Evolutionary conservation across 2,797 vertebrate species (phyloP), one percentile per base, ranked within the genome.

Genomic region (Acanthurus tractus): DNA sequence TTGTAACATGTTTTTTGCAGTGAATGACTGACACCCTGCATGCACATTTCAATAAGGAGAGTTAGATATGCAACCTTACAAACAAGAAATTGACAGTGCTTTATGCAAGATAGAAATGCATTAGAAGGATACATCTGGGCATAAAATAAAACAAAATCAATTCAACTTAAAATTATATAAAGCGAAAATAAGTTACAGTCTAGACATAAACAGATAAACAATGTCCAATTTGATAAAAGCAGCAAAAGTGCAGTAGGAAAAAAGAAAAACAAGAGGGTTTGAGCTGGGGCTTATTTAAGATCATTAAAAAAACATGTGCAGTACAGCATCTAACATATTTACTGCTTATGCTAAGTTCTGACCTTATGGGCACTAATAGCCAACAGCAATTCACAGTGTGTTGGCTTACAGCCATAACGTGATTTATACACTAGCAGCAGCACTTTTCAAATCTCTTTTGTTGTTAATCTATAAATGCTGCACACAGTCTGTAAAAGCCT

Each of bases 401-500:
- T 25, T 78, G 84, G 78, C 70, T 25, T 29, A 7, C 1, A 74
- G 79, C 82, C 78, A 76, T 1, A 6, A 6, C 2, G 14, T 86
- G 66, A 88, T 85, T 86, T 72, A 90, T 67, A 57, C 79, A 74
- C 73, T 20, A 64, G 68, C 52, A 46, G 56, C 52, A 63, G 76
- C 69, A 56, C 72, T 75, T 70, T 79, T 59, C 29, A 79, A 64
- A 84, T 74, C 59, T 62, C 40, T 8, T 64, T 48, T 46, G 12
- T 64, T 68, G 69, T 25, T 13, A 44, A 65, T 74, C 69, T 17
- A 81, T 81, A 83, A 78, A 80, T 79, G 58, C 42, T 22, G 58
- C 70, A 52, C 44, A 56, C 42, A 44, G 66, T 53, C 70, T 76
- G 57, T 66, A 63, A 89, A 81, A 71, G 72, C 62, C 96, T 88